phyloP scores from a whole-genome alignment of 1,140 invertebrate species.

The Epicauta chinensis region DNA sequence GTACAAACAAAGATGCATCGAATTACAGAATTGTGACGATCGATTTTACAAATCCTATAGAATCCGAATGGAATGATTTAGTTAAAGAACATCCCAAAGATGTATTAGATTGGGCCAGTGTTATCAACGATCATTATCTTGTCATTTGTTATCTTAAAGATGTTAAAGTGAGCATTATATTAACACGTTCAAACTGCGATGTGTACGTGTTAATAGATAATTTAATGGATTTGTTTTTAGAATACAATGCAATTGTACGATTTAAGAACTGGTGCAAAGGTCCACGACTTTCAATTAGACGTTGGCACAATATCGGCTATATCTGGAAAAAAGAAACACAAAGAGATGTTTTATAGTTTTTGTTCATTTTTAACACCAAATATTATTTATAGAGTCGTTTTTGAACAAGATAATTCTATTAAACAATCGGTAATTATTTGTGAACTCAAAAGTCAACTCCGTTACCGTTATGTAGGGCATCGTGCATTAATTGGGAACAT shows the following conservation, averaged over 20 bases:
- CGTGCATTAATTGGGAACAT: conserved; percentile 19
- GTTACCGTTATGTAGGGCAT: neutral
- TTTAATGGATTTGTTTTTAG: conserved; percentile 48
- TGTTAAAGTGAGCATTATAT: conserved; percentile 80
- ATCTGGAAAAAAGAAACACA: conserved; percentile 77
- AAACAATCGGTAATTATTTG: conserved; percentile 55
- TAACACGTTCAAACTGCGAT: no score
- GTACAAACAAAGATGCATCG: conserved; percentile 90
- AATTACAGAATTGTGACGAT: conserved; percentile 86
- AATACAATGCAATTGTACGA: conserved; percentile 77
- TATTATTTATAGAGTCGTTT: conserved; percentile 82
- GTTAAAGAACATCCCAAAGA: conserved; percentile 79
- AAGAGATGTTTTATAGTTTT: conserved; percentile 91
- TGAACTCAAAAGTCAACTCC: conserved; percentile 17
- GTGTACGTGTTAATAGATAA: neutral
- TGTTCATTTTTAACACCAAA: conserved; percentile 89
- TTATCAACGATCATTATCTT: conserved; percentile 82
- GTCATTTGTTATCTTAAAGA: conserved; percentile 88
- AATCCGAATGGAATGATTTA: conserved; percentile 78
- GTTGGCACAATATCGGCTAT: conserved; percentile 82
- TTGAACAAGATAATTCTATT: conserved; percentile 54
- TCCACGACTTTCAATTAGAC: conserved; percentile 71
- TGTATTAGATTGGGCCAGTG: conserved; percentile 82
- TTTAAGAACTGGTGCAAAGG: conserved; percentile 63
- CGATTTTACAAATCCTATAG: conserved; percentile 71